These are phyloP conservation scores for Suncus etruscus DNA, from an alignment of 2,113 vertebrate genomes.

Conservation along the genomic window DNA sequence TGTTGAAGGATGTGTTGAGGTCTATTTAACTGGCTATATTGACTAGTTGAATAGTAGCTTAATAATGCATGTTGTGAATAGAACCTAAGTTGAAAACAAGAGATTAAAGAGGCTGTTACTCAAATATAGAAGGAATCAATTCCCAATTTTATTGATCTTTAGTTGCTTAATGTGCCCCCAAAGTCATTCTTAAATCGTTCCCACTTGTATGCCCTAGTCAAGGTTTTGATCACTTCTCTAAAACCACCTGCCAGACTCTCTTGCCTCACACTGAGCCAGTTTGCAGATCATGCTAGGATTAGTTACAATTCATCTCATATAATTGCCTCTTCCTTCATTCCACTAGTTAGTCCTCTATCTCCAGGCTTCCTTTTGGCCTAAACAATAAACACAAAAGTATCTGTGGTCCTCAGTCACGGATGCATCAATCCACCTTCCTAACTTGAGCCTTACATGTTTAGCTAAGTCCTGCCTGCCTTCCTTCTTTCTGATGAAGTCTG, in stretches of 20 bases:
- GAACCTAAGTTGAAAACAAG: not conserved
- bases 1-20: not conserved
- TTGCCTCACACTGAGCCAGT: not conserved
- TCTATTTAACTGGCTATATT: conserved; percentile 7
- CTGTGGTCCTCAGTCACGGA: not conserved
- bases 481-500: not conserved
- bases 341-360: not conserved
- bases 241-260: not conserved
- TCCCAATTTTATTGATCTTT: not conserved
- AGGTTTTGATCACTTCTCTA: not conserved
- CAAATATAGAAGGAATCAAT: not conserved
- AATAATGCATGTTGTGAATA: conserved; percentile 1
- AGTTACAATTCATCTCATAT: not conserved
- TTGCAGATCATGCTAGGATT: not conserved
- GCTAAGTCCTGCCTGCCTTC: not conserved
- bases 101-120: conserved; percentile 42
- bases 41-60: conserved; percentile 19
- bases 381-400: not conserved
- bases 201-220: not conserved
- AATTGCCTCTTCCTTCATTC: not conserved
- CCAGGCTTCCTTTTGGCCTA: not conserved
- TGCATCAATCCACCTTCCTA: not conserved
- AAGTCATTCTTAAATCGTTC: not conserved
- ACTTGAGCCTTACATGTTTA: not conserved
- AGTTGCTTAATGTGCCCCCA: not conserved